A percentile compares a stretch with the other conserved stretches of the same genome.
Conservation (phyloP, 2,113 vertebrate genomes). For the Pipa parva region DNA sequence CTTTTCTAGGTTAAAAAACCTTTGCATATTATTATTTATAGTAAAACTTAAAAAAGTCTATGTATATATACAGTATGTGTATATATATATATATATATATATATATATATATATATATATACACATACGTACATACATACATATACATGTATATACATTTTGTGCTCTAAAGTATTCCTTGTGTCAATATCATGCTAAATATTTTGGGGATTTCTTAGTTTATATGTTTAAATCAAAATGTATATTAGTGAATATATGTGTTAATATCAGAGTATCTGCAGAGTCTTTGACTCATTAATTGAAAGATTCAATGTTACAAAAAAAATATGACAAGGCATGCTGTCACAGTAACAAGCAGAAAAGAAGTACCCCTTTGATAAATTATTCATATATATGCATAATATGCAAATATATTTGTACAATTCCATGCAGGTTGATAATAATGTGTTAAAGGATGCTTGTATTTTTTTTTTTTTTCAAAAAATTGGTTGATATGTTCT, state of each 20-base stretch:
- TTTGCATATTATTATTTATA: slow-evolving; percentile 48
- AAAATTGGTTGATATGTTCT: slow-evolving; percentile 55
- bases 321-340: slow-evolving; percentile 68
- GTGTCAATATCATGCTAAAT: slow-evolving; percentile 50
- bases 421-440: slow-evolving; percentile 68
- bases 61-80: no score
- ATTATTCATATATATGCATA: slow-evolving; percentile 68
- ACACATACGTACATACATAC: no score
- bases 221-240: slow-evolving; percentile 55
- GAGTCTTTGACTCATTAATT: slow-evolving; percentile 55
- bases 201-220: slow-evolving; percentile 42
- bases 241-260: slow-evolving; percentile 53
- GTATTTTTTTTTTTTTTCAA: slow-evolving; percentile 51
- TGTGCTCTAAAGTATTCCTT: slow-evolving; percentile 47
- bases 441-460: slow-evolving; percentile 54
- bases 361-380: slow-evolving; percentile 59
- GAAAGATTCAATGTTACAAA: slow-evolving; percentile 59
- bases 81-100: no score
- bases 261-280: slow-evolving; percentile 56
- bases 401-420: slow-evolving; percentile 69
- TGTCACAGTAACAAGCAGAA: slow-evolving; percentile 61
- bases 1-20: slow-evolving; percentile 31
- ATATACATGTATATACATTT: no score
- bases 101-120: no score
- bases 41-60: slow-evolving; percentile 41